phyloP scores from a whole-genome alignment of 53 echinoderm and acorn worm species.

The Holothuria scabra region DNA sequence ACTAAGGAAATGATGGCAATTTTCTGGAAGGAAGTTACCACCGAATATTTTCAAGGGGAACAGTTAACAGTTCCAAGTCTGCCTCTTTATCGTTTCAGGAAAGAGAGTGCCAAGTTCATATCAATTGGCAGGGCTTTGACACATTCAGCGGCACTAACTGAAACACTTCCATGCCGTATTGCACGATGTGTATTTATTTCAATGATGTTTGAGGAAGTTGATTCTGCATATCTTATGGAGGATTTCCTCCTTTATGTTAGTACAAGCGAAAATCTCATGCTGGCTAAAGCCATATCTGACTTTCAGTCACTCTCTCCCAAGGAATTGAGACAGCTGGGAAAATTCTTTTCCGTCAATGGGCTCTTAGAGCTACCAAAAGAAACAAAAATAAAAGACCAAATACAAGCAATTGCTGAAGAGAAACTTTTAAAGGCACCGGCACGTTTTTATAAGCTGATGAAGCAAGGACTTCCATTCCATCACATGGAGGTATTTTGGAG shows the following conservation, averaged over 20 bases:
- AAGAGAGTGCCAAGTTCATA: neutral
- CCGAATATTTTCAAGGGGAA: neutral
- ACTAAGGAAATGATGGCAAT: conserved; percentile 22
- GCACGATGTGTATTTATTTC: conserved; percentile 7
- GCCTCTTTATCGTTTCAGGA: conserved; percentile 12
- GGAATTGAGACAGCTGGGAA: neutral
- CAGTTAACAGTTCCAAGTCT: conserved; percentile 2
- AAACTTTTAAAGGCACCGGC: conserved; percentile 25
- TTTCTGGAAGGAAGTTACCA: conserved; percentile 20
- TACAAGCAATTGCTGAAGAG: conserved; percentile 18
- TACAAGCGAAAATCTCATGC: neutral
- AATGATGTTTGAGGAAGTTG: conserved; percentile 8
- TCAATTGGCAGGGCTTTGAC: conserved; percentile 9
- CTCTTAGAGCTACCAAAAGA: neutral
- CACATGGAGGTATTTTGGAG: conserved; percentile 31
- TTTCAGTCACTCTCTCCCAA: conserved; percentile 13
- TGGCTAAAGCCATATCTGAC: neutral
- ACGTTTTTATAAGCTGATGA: conserved; percentile 24
- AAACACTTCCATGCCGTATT: conserved; percentile 8
- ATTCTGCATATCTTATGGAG: conserved; percentile 9
- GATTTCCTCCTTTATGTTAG: conserved; percentile 15
- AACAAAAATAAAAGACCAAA: conserved; percentile 19
- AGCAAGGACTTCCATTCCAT: conserved; percentile 39
- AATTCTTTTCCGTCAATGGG: conserved; percentile 20
- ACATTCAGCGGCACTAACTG: conserved; percentile 8